Evolutionary conservation across 1,140 invertebrate genomes (phyloP).

Genomic region (Brachionus manjavacas): DNA sequence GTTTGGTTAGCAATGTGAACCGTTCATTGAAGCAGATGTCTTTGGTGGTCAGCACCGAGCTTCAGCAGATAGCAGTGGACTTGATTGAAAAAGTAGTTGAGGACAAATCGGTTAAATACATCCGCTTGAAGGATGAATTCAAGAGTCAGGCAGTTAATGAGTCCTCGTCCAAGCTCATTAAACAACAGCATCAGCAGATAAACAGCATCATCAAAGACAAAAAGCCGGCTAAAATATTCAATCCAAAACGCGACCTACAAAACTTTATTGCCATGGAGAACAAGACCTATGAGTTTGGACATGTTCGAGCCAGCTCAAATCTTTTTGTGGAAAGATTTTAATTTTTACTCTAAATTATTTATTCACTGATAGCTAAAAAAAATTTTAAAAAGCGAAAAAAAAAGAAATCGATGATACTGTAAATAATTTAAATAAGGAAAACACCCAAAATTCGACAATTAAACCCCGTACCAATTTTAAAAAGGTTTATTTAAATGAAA

Average conservation of each 20-base stretch:
- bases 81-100: constrained; percentile 19
- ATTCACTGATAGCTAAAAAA: not conserved
- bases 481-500: constrained; percentile 25
- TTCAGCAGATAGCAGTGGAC: constrained; percentile 28
- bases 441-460: not conserved
- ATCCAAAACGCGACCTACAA: constrained; percentile 10
- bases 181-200: constrained; percentile 17
- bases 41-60: constrained; percentile 17
- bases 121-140: constrained; percentile 30
- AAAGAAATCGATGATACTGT: not conserved
- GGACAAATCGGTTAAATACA: constrained; percentile 39
- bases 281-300: not conserved
- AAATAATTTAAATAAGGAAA: not conserved
- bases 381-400: not conserved
- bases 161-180: not conserved
- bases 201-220: constrained; percentile 14
- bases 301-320: not conserved
- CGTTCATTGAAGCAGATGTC: constrained; percentile 30
- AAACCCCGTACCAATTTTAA: not conserved
- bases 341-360: not conserved
- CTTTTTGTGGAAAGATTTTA: not conserved
- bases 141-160: not conserved
- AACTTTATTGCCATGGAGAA: constrained; percentile 18
- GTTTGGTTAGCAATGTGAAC: constrained; percentile 2
- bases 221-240: not conserved